These are phyloP conservation scores for Muschampia plurimacula DNA, from an alignment of 2,888 invertebrate genomes.

Conservation along the genomic window DNA sequence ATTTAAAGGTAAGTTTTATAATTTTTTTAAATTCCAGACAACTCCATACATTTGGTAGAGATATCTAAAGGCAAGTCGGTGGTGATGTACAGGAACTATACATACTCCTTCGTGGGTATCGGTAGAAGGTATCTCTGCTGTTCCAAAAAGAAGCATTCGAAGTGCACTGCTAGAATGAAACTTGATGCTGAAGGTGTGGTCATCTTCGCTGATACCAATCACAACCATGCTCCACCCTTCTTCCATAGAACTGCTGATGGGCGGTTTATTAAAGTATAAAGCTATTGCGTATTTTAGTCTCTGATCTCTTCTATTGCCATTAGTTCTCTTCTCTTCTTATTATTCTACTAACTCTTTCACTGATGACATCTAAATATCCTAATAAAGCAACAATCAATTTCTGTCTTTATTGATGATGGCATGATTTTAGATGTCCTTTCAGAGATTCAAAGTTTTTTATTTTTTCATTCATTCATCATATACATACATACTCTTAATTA, in stretches of 20 bases:
- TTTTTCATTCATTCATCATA: no score
- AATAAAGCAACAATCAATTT: no score
- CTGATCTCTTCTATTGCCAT: no score
- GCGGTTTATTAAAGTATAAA: slow-evolving; percentile 33
- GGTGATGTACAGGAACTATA: slow-evolving; percentile 48
- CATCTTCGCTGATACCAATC: slow-evolving; percentile 41
- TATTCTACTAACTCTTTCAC: no score
- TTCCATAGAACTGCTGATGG: slow-evolving; percentile 43
- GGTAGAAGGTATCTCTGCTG: slow-evolving; percentile 52
- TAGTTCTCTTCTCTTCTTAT: no score
- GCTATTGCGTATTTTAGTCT: neutral
- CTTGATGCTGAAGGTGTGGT: slow-evolving; percentile 48
- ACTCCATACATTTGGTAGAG: slow-evolving; percentile 11
- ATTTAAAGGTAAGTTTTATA: neutral
- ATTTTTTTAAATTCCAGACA: neutral
- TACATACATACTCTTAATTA: no score
- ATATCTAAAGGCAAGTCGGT: slow-evolving; percentile 41
- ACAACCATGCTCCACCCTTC: slow-evolving; percentile 51
- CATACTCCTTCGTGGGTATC: slow-evolving; percentile 48
- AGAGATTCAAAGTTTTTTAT: no score
- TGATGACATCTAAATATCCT: no score
- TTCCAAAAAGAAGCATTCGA: slow-evolving; percentile 46
- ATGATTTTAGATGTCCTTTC: no score
- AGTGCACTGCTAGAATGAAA: slow-evolving; percentile 51
- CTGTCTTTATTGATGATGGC: no score